A percentile compares a stretch with the other conserved stretches of the same genome.
Conservation (phyloP, 2,888 invertebrate genomes). For the Neoscelio sp. region DNA sequence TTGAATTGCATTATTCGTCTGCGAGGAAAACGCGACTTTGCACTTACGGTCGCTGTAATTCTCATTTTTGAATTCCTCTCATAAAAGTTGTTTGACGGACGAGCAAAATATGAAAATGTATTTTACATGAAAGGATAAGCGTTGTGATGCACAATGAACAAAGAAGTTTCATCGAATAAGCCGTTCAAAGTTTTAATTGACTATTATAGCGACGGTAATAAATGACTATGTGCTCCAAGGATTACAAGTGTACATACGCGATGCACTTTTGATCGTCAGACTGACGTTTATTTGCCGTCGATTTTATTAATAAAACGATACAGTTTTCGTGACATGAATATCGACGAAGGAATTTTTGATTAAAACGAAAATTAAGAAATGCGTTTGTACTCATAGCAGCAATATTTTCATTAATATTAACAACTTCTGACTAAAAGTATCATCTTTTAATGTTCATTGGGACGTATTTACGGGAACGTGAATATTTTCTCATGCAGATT, state of each 20-base stretch:
- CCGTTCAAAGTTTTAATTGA: slow-evolving; percentile 19
- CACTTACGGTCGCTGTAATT: not conserved
- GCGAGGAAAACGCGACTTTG: too few species aligned
- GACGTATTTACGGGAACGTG: too few species aligned
- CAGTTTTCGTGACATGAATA: not conserved
- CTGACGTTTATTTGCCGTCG: too few species aligned
- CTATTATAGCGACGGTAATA: slow-evolving; percentile 6
- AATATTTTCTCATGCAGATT: too few species aligned
- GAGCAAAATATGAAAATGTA: slow-evolving; percentile 17
- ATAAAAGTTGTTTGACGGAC: slow-evolving; percentile 6
- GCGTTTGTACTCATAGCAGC: too few species aligned
- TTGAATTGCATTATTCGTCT: too few species aligned
- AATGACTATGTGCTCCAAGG: not conserved
- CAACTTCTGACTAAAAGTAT: too few species aligned
- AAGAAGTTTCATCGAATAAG: slow-evolving; percentile 1
- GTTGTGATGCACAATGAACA: not conserved
- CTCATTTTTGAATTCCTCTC: not conserved
- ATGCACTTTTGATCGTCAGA: too few species aligned
- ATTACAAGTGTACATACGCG: not conserved
- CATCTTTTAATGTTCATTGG: slow-evolving; percentile 10
- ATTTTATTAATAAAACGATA: slow-evolving; percentile 9
- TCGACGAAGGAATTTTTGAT: not conserved
- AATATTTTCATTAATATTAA: too few species aligned
- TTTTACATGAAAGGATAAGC: slow-evolving; percentile 11
- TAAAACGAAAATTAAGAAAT: slow-evolving; percentile 2